phyloP scores from a whole-genome alignment of 2,888 invertebrate genomes.

The Pheosia tremula region DNA sequence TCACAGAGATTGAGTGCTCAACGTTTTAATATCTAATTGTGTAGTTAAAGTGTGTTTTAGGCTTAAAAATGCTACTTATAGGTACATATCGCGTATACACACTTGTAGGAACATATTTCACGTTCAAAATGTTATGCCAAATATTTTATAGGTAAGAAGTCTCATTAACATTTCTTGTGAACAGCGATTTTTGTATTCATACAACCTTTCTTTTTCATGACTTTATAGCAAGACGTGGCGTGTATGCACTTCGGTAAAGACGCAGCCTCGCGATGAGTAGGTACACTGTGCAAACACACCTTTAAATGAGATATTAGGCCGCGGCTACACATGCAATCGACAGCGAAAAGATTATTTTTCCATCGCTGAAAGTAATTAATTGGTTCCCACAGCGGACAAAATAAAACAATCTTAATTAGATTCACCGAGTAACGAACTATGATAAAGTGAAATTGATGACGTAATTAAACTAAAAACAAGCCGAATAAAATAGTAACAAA shows the following conservation, averaged over 20 bases:
- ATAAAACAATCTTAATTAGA: slow-evolving; percentile 40
- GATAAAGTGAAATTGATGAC: slow-evolving; percentile 40
- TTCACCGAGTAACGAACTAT: slow-evolving; percentile 36
- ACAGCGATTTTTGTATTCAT: slow-evolving; percentile 33
- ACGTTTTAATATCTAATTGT: no score
- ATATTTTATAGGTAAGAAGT: neutral
- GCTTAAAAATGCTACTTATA: no score
- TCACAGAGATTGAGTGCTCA: no score
- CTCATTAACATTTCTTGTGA: neutral
- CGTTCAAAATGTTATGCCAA: no score
- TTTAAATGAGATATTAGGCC: slow-evolving; percentile 64
- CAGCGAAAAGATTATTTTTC: slow-evolving; percentile 11
- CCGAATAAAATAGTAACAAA: slow-evolving; percentile 35
- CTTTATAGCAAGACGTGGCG: slow-evolving; percentile 54
- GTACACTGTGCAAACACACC: slow-evolving; percentile 69
- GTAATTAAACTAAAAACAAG: slow-evolving; percentile 42
- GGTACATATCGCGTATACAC: no score
- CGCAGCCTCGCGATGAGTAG: slow-evolving; percentile 56
- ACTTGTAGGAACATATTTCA: no score
- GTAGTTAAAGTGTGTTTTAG: no score
- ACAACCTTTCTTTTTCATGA: slow-evolving; percentile 43
- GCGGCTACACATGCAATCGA: slow-evolving; percentile 30
- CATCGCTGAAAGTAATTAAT: slow-evolving; percentile 11
- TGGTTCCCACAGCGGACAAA: slow-evolving; percentile 23
- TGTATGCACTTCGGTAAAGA: slow-evolving; percentile 66